Evolutionary conservation across 2,113 vertebrate species (phyloP).

Genomic region (Cebidichthys violaceus): DNA sequence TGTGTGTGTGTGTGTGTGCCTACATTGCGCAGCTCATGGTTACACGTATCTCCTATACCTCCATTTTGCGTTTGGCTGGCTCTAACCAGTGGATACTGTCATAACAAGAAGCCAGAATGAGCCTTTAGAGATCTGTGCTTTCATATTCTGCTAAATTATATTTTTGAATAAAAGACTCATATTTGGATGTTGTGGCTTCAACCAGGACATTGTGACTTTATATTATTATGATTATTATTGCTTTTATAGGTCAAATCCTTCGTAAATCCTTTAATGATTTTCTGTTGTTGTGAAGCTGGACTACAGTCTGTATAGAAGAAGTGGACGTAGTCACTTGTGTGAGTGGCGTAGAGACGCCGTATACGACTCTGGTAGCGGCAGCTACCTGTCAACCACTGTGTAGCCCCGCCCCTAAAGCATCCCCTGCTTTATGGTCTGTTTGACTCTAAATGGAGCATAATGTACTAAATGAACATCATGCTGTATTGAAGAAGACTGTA

Average conservation of each 20-base stretch:
- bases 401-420: not conserved
- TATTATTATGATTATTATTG: no score
- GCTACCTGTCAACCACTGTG: no score
- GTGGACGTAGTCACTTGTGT: not conserved
- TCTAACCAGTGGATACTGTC: constrained; percentile 50
- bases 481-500: no score
- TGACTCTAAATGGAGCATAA: not conserved
- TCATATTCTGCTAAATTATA: not conserved
- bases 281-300: not conserved
- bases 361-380: no score
- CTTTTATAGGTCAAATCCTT: not conserved
- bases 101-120: constrained; percentile 2
- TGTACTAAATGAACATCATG: not conserved
- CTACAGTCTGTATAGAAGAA: not conserved
- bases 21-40: constrained; percentile 12
- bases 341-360: not conserved
- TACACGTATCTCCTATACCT: constrained; percentile 44
- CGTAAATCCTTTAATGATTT: no score
- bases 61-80: constrained; percentile 67
- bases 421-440: not conserved
- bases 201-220: not conserved
- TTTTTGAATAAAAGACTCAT: not conserved
- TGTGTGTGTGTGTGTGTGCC: not conserved
- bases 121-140: no score
- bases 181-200: not conserved